phyloP scores from a whole-genome alignment of 2,113 vertebrate genomes.

The Stegostoma tigrinum region DNA sequence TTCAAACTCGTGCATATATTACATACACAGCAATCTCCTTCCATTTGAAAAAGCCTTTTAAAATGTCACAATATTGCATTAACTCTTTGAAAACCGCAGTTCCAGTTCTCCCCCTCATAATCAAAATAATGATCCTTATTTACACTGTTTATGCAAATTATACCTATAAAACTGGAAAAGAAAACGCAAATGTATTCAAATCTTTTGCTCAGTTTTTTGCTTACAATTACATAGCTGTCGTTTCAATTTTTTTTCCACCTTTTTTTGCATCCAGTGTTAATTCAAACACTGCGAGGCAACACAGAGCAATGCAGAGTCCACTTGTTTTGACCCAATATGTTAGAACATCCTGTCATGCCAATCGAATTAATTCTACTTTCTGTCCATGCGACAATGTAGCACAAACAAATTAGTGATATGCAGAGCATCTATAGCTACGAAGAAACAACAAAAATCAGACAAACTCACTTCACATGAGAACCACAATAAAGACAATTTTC shows the following conservation, averaged over 20 bases:
- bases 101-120: not conserved
- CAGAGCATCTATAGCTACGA: not conserved
- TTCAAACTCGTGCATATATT: constrained; percentile 23
- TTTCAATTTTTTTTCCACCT: not conserved
- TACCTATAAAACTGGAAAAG: not conserved
- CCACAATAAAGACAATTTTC: not conserved
- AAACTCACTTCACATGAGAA: not conserved
- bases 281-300: not conserved
- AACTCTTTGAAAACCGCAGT: not conserved
- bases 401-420: not conserved
- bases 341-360: not conserved
- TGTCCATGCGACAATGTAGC: not conserved
- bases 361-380: not conserved
- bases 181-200: not conserved
- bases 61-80: constrained; percentile 3
- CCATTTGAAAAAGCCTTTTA: constrained; percentile 2
- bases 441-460: not conserved
- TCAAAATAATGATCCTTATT: not conserved
- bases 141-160: not conserved
- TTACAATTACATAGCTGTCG: too few relatives aligned
- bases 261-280: not conserved
- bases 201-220: not conserved
- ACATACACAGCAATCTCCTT: constrained; percentile 28
- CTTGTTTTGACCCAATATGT: not conserved
- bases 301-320: not conserved